Base-by-base conservation (phyloP, 2,888 invertebrate genomes). In the Polydrusus tereticollis region DNA sequence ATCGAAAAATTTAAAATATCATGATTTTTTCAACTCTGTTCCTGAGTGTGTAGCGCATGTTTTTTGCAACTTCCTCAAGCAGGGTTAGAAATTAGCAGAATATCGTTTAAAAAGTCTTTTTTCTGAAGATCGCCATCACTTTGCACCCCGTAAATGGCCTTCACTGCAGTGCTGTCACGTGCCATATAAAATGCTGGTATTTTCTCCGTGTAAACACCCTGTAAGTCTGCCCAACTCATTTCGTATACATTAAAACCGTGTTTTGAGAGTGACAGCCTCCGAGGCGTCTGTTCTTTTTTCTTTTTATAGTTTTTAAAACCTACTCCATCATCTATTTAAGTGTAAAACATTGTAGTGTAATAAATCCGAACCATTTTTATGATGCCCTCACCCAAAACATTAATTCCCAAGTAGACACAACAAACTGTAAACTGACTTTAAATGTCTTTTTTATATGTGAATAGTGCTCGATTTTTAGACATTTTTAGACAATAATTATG, bases 301-400 rank as follows among this genome's bases (percentile, higher is more conserved):
- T 72, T 70, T 72, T 66, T 55, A 72, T 72, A 66, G 72, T 66
- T 66, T 72, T 72, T 62, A 67, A 60, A 72, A 66, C 66, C 62
- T 38, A 59, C 65, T 69, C 23, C 69, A 69, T 69, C 69, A 69
- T 69, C 55, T 63, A 63, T 57, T 63, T 69, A 63, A 69, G 63
- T 63, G 69, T 63, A 55, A 55, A 68, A 68, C 60, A 64, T 59
- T 70, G 63, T 63, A 57, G 50, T 26, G 64, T 59, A 64, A 70
- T 70, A 70, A 70, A 70, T 70, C 59, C 38, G 55, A 5, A 26
- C 20, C 20, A 71, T 66, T 71, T 71, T 71, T 71, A 71, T 55
- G 70, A 70, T 65, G 47, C 65, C 59, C 64, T 50, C 43, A 52
- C 29, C 57, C 43, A 45, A 45, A 52, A 41, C 33, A 33, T 41